Evolutionary conservation across 2,113 vertebrate species (phyloP), one percentile per base, ranked within the genome.

Genomic region (Pachycephala philippinensis): DNA sequence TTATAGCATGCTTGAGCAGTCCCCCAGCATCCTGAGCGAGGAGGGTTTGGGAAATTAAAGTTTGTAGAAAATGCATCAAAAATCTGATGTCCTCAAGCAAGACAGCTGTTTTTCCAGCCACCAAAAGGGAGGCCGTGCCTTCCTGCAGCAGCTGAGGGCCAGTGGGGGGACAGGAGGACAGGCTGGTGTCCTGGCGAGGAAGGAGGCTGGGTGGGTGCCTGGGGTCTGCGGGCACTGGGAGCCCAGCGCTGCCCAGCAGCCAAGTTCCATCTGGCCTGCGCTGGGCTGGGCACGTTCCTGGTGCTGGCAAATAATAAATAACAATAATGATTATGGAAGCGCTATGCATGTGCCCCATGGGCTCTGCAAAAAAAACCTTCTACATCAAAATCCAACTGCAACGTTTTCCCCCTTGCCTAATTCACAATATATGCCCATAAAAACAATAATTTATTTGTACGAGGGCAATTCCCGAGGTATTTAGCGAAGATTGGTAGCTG

Each of bases 11-110:
- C 90, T 93, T 81, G 70, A 92, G 83, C 68, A 88, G 44, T 95
- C 80, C 84, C 53, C 70, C 70, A 72, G 47, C 84, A 70, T 92
- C 87, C 89, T 84, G 77, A 84, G 72, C 0, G 0, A 66, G 69
- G 68, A 86, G 26, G 68, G 76, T 54, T 74, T 66, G 94, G 95
- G 87, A 96, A 95, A 95, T 95, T 81, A 94, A 87, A 92, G 61
- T 89, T 79, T 68, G 81, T 94, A 79, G 91, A 52, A 93, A 91
- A 87, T 57, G 81, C 80, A 79, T 92, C 91, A 89, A 76, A 95
- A 93, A 75, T 84, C 65, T 4, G 20, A 87, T 94, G 84, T 95
- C 91, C 93, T 92, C 84, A 42, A 95, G 95, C 81, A 79, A 94
- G 89, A 49, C 94, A 94, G 77, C 94, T 93, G 94, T 79, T 91